These are phyloP conservation scores for Mesopsocus fuscifrons DNA, from an alignment of 2,888 invertebrate genomes.

Conservation along the genomic window DNA sequence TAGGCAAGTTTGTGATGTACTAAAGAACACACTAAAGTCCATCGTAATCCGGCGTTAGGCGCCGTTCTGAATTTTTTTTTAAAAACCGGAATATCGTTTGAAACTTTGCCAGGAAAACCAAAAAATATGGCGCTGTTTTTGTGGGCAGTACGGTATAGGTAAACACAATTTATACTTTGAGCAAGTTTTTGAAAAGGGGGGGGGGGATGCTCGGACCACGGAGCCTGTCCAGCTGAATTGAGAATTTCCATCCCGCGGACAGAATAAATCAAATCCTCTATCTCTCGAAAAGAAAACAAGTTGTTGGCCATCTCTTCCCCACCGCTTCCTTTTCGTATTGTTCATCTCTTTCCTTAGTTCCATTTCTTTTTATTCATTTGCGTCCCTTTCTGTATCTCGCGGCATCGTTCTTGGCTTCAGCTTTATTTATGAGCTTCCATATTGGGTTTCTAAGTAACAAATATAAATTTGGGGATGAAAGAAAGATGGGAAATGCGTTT, in stretches of 20 bases:
- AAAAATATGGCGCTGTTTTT: too few relatives aligned
- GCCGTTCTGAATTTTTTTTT: too few relatives aligned
- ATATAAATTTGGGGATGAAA: background rate
- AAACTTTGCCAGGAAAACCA: too few relatives aligned
- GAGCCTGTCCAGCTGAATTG: background rate
- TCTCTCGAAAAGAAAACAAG: slow-evolving; percentile 10
- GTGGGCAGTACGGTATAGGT: too few relatives aligned
- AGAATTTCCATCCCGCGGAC: slow-evolving; percentile 2
- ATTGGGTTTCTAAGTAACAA: slow-evolving; percentile 2
- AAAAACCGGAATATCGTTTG: too few relatives aligned
- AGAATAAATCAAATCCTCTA: slow-evolving; percentile 10
- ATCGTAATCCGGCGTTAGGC: too few relatives aligned
- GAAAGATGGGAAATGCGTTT: background rate
- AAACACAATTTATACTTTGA: too few relatives aligned
- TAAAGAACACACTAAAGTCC: too few relatives aligned
- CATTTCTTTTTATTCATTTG: slow-evolving; percentile 8
- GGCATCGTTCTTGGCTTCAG: slow-evolving; percentile 1
- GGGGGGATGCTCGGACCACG: background rate
- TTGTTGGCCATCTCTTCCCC: slow-evolving; percentile 1
- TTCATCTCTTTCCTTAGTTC: slow-evolving; percentile 9
- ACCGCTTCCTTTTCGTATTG: background rate
- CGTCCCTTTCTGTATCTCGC: slow-evolving; percentile 1
- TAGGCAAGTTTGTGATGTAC: too few relatives aligned
- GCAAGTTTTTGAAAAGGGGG: too few relatives aligned
- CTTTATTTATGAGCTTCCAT: slow-evolving; percentile 4